A percentile compares a stretch with the other conserved stretches of the same genome.
Evolutionary conservation across 2,888 invertebrate genomes (phyloP).

Genomic region (Amaurobius ferox): DNA sequence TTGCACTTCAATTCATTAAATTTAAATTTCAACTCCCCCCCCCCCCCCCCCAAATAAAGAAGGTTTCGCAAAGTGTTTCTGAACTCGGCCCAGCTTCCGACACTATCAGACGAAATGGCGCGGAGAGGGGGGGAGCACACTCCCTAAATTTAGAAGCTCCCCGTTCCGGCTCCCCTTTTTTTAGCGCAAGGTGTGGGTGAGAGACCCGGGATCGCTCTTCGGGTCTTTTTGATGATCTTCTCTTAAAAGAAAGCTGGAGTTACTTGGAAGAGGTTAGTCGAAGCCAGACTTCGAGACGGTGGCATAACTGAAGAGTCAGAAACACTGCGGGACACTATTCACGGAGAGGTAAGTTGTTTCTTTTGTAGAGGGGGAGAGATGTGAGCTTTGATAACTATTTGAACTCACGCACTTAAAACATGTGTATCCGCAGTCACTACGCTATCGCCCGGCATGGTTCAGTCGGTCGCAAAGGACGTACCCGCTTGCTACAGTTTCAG

Average conservation of each 20-base stretch:
- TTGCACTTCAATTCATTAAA: no score
- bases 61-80: no score
- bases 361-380: no score
- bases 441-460: no score
- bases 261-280: neutral
- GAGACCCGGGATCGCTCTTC: neutral
- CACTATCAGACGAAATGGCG: constrained; percentile 5
- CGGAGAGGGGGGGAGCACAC: neutral
- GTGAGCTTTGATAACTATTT: no score
- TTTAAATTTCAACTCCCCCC: no score
- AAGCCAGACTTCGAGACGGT: neutral
- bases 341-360: neutral
- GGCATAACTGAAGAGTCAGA: neutral
- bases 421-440: no score
- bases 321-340: neutral
- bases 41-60: no score
- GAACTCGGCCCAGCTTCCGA: neutral
- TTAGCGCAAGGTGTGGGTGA: constrained; percentile 4
- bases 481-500: no score
- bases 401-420: no score
- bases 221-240: neutral
- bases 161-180: neutral
- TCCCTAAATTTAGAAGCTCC: neutral
- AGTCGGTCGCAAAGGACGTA: no score
- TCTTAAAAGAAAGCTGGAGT: neutral